A percentile compares a stretch with the other conserved stretches of the same genome.
These are phyloP conservation scores for Porphyrio hochstetteri DNA, from an alignment of 2,113 vertebrate genomes.

Conservation along the genomic window DNA sequence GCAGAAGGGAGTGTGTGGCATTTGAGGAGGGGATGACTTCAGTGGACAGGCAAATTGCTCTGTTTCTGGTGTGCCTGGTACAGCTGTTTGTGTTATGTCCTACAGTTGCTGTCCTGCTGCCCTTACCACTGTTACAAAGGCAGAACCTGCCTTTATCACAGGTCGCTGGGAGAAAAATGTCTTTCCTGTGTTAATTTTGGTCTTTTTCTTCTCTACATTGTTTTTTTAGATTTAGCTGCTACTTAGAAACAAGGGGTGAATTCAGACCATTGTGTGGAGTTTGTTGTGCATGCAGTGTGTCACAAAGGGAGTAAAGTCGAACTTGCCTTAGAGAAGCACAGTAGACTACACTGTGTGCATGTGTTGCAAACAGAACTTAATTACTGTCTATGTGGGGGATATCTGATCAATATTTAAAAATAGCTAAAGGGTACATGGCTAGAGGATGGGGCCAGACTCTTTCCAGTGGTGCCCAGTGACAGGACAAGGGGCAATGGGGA, in stretches of 20 bases:
- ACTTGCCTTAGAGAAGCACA: not conserved
- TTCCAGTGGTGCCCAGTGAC: too few relatives aligned
- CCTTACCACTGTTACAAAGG: not conserved
- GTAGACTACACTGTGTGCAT: not conserved
- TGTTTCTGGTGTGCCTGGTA: not conserved
- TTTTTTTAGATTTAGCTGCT: not conserved
- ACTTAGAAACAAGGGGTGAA: not conserved
- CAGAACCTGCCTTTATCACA: not conserved
- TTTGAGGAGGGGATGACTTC: not conserved
- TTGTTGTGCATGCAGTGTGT: not conserved
- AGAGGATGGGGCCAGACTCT: too few relatives aligned
- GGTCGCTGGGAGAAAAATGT: not conserved
- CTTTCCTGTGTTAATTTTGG: not conserved
- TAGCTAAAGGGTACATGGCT: too few relatives aligned
- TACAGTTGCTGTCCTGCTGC: not conserved
- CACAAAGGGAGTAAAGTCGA: not conserved
- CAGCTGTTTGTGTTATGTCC: not conserved
- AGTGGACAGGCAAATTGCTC: not conserved
- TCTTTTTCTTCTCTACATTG: not conserved
- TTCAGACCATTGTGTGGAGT: not conserved
- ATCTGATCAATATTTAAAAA: too few relatives aligned
- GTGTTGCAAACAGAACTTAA: not conserved
- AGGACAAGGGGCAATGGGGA: too few relatives aligned
- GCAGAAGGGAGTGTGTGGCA: not conserved
- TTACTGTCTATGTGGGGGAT: not conserved